Conservation (phyloP, 2,797 vertebrate species). For the Schizothorax lantsangensis region DNA sequence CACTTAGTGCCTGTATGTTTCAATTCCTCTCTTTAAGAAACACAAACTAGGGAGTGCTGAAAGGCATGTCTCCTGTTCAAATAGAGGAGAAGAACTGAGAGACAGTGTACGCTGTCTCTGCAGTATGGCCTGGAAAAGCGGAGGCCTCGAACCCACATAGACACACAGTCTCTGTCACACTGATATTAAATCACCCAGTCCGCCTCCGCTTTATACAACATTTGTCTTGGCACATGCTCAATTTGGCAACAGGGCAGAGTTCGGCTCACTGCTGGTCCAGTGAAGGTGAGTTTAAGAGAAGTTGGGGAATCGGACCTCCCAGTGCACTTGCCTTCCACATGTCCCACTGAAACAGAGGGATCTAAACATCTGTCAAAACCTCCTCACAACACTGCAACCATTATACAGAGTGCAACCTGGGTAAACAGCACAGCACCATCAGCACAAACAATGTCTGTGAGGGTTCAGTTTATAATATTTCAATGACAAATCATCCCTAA, state of each 20-base stretch:
- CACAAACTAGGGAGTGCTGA: conserved; percentile 50
- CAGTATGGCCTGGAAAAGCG: conserved; percentile 44
- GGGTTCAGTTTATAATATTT: conserved; percentile 53
- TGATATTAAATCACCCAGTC: conserved; percentile 62
- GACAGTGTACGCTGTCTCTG: conserved; percentile 55
- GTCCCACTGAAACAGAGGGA: conserved; percentile 43
- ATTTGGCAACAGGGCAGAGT: conserved; percentile 49
- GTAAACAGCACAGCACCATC: conserved; percentile 28
- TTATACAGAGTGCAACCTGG: conserved; percentile 62
- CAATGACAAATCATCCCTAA: conserved; percentile 58
- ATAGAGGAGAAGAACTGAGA: conserved; percentile 48
- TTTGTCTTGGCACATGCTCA: conserved; percentile 69
- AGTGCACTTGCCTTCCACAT: conserved; percentile 40
- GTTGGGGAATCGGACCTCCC: conserved; percentile 45
- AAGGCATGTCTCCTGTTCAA: conserved; percentile 48
- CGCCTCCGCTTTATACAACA: conserved; percentile 61
- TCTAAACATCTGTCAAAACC: conserved; percentile 66
- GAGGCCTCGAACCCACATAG: conserved; percentile 36
- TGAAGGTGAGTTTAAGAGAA: conserved; percentile 57
- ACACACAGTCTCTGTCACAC: conserved; percentile 63
- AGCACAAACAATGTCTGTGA: conserved; percentile 41
- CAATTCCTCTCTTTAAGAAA: conserved; percentile 45
- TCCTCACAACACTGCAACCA: conserved; percentile 65
- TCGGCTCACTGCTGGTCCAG: conserved; percentile 50
- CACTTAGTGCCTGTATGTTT: conserved; percentile 32